Evolutionary conservation across 2,113 vertebrate genomes (phyloP), one percentile per base, ranked within the genome.

Genomic region (Bos indicus): DNA sequence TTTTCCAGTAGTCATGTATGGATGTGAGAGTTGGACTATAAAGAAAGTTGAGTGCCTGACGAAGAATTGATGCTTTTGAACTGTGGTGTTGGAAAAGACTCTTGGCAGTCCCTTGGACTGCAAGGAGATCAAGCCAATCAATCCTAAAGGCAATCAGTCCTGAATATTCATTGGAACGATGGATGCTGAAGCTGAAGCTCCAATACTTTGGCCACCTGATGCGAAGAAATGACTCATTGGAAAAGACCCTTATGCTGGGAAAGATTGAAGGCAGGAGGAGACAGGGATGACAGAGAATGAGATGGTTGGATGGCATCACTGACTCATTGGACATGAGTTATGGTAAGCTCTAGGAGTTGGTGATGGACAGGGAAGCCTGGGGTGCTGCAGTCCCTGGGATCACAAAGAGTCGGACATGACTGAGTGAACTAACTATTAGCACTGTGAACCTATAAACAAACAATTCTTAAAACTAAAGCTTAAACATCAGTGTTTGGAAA

Each of bases 331-430:
- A 40, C 67, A 12, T 12, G n/a, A 40, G n/a, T 71, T 71, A 40
- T 0, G 0, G n/a, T 40, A 23, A 71, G 19, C 5, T 71, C 19
- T 23, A 19, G 9, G 64, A 71, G 64, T 23, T 71, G 19, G n/a
- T 71, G n/a, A 71, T 36, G n/a, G n/a, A 23, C 5, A 12, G 67
- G 67, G n/a, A 71, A 40, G 67, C 17, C n/a, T 71, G 9, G 17
- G 4, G n/a, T 71, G n/a, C n/a, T 36, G 67, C 67, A 40, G 19
- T 71, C 19, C 67, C 17, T 40, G 19, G 67, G 67, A 71, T 71
- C 67, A 40, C 19, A 12, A 67, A 67, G n/a, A 71, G 67, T 40
- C 1, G 5, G 67, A 23, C 17, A 6, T 71, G n/a, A 40, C 67
- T 71, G n/a, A 71, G n/a, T 71, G 67, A 71, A 71, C 17, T 67